Conservation (phyloP, 2,113 vertebrate genomes). For the Melanerpes aurifrons region DNA sequence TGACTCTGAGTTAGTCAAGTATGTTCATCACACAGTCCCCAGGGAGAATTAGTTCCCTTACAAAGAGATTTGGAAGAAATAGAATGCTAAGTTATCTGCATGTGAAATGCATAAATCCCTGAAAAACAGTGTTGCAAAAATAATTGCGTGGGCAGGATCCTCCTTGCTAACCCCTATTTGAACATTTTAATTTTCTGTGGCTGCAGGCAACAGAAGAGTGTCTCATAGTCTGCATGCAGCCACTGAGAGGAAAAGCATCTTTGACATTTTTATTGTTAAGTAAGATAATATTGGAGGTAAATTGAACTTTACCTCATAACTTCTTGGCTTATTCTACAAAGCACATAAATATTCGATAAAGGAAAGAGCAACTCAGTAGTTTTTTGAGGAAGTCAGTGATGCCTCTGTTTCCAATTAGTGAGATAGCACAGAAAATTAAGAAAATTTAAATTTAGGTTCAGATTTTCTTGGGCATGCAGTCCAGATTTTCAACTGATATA, state of each 20-base stretch:
- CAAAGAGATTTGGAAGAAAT: background rate
- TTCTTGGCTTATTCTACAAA: background rate
- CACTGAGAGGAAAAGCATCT: background rate
- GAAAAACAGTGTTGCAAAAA: background rate
- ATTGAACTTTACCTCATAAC: background rate
- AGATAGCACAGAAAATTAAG: constrained; percentile 8
- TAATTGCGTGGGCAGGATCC: background rate
- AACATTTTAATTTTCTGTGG: background rate
- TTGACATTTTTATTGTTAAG: background rate
- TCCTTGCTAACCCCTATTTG: background rate
- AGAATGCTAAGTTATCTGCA: background rate
- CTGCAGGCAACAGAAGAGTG: background rate
- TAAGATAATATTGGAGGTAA: background rate
- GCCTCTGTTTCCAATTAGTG: constrained; percentile 8
- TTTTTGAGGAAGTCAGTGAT: background rate
- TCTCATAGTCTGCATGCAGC: background rate
- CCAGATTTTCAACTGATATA: background rate
- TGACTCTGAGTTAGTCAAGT: background rate
- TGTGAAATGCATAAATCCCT: background rate
- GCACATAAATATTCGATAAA: background rate
- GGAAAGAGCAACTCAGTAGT: background rate
- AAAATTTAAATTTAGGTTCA: background rate
- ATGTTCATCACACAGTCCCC: background rate
- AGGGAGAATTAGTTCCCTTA: background rate
- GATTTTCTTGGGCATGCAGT: background rate